Evolutionary conservation across 2,797 vertebrate species (phyloP).

Genomic region (Benthosema pterotum): DNA sequence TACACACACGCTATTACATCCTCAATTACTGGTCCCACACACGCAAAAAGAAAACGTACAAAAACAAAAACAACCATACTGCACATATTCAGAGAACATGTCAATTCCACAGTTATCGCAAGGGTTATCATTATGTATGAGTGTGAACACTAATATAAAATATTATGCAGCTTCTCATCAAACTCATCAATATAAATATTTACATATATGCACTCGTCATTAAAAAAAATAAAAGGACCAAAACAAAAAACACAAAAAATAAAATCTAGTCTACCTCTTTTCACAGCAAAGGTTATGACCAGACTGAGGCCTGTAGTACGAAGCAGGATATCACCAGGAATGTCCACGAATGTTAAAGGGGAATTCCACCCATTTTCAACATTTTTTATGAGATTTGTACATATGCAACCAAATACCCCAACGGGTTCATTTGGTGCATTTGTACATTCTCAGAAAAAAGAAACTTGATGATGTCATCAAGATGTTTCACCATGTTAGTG

Average conservation of each 20-base stretch:
- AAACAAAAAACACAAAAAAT: too few species aligned
- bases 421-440: too few species aligned
- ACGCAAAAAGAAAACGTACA: too few species aligned
- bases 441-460: too few species aligned
- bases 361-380: too few species aligned
- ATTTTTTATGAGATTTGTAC: too few species aligned
- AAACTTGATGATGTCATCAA: too few species aligned
- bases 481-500: too few species aligned
- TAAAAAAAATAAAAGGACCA: conserved; percentile 48
- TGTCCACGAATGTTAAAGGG: too few species aligned
- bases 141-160: conserved; percentile 50
- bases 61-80: conserved; percentile 48
- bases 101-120: conserved; percentile 38
- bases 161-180: conserved; percentile 37
- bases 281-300: conserved; percentile 42
- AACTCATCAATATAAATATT: conserved; percentile 67
- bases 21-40: conserved; percentile 59
- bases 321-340: too few species aligned
- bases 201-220: conserved; percentile 56
- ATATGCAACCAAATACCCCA: too few species aligned
- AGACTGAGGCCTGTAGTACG: too few species aligned
- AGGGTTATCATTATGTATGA: conserved; percentile 19
- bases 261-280: conserved; percentile 41
- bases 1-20: conserved; percentile 44
- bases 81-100: conserved; percentile 53